phyloP scores from a whole-genome alignment of 2,888 invertebrate species.

The Drosophila acutilabella region DNA sequence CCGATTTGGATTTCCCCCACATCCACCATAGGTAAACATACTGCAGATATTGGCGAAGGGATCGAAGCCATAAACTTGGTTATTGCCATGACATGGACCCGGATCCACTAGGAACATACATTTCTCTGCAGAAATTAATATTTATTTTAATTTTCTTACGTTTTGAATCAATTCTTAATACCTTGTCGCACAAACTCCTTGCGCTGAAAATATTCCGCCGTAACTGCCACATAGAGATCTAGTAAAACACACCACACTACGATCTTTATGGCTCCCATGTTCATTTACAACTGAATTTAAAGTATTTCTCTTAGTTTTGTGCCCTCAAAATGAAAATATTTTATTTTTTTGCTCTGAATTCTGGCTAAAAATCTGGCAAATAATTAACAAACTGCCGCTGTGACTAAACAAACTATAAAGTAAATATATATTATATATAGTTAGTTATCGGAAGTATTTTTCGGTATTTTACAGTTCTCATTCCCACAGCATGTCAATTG shows the following conservation, averaged over 20 bases:
- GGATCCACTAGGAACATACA: conserved; percentile 30
- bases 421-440: neutral
- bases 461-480: conserved; percentile 25
- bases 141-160: neutral
- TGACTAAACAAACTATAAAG: conserved; percentile 6
- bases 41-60: conserved; percentile 28
- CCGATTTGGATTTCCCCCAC: conserved; percentile 64
- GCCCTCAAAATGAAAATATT: neutral
- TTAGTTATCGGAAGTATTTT: conserved; percentile 12
- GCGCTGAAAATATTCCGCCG: neutral
- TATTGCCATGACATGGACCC: conserved; percentile 32
- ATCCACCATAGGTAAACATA: conserved; percentile 46
- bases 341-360: conserved; percentile 2
- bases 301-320: too few relatives aligned
- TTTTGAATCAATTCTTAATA: neutral
- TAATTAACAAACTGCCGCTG: conserved; percentile 10
- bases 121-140: conserved; percentile 20
- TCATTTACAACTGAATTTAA: conserved; percentile 14
- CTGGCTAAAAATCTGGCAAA: neutral
- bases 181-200: conserved; percentile 22
- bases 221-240: neutral
- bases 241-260: neutral
- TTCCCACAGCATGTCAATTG: conserved; percentile 71
- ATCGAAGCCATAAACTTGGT: conserved; percentile 33
- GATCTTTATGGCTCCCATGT: conserved; percentile 26